Base-by-base conservation (phyloP, 2,113 vertebrate genomes). In the Atherinomorus stipes region DNA sequence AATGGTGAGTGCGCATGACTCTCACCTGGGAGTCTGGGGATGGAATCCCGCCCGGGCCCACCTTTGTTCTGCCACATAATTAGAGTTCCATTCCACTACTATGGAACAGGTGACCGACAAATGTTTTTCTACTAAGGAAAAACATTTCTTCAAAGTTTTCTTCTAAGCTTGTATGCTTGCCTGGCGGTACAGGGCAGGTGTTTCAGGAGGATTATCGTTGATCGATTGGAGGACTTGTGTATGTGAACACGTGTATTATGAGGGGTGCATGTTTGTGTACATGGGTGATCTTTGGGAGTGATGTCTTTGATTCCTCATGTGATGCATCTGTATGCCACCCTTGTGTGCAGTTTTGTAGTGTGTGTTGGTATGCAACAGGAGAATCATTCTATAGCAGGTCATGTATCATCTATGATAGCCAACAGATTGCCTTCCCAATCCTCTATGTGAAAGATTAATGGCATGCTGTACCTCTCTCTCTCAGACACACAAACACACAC, bases 361-460 rank as follows among this genome's bases (percentile, higher is more conserved):
- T 61, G 59, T 75, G 86, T 90, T 90, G 71, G 85, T 87, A 91
- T 90, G 88, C 88, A 90, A 92, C 90, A 90, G 89, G 80, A 76
- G 44, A 85, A 38, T 77, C 76, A 42, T 80, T 81, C 75, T 76
- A 86, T 78, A 71, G 84, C 64, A 22, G 83, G 66, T 87, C 86
- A 88, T 92, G 90, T 80, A 92, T 93, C 91, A 92, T 91, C 85
- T 79, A 90, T 91, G 92, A 92, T 89, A 85, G 90, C 79, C 76
- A 82, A 77, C 83, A 92, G 91, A 93, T 90, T 92, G 91, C 90
- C 77, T 91, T 70, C 71, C 52, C 84, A 82, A 88, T 81, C 71
- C 85, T 79, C 61, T 62, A 68, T 84, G 80, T 80, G 85, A 90
- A 89, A 92, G 91, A 93, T 92, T 91, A 90, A 93, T 91, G 73